Conservation (phyloP, 2,797 vertebrate species). For the Diplodus puntazzo region DNA sequence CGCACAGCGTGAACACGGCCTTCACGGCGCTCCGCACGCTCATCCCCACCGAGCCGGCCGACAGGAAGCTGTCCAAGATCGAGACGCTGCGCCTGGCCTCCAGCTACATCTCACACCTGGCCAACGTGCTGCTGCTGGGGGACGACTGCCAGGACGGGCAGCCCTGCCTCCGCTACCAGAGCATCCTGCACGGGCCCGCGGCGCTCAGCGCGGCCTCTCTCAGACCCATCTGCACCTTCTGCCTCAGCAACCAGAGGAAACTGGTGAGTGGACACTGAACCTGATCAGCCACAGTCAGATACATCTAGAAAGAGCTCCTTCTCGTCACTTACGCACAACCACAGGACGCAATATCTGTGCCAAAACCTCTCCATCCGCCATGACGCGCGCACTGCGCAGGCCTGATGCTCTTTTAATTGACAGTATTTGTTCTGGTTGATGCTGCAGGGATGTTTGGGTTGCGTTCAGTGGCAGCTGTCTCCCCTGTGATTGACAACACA, state of each 20-base stretch:
- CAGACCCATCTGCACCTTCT: conserved; percentile 94
- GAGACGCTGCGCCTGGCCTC: conserved; percentile 93
- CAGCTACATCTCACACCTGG: conserved; percentile 94
- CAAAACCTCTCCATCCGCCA: no score
- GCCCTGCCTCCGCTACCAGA: conserved; percentile 85
- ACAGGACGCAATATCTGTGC: no score
- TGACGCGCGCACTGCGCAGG: conserved; percentile 1
- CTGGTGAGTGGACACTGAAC: conserved; percentile 79
- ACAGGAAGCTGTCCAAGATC: conserved; percentile 93
- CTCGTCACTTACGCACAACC: no score
- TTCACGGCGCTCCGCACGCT: conserved; percentile 91
- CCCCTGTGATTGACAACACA: conserved; percentile 30
- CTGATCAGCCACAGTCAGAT: no score
- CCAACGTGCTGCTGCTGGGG: conserved; percentile 89
- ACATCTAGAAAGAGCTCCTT: no score
- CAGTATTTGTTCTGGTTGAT: no score
- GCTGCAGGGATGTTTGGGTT: not conserved
- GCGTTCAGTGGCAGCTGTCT: conserved; percentile 34
- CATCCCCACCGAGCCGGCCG: conserved; percentile 92
- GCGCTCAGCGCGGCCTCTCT: conserved; percentile 72
- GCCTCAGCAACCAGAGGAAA: conserved; percentile 91
- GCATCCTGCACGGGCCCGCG: conserved; percentile 72
- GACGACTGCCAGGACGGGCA: conserved; percentile 84
- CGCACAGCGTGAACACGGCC: conserved; percentile 93
- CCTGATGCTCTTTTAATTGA: not conserved